Conservation (phyloP, 2,888 invertebrate genomes). For the Athalia cordata region DNA sequence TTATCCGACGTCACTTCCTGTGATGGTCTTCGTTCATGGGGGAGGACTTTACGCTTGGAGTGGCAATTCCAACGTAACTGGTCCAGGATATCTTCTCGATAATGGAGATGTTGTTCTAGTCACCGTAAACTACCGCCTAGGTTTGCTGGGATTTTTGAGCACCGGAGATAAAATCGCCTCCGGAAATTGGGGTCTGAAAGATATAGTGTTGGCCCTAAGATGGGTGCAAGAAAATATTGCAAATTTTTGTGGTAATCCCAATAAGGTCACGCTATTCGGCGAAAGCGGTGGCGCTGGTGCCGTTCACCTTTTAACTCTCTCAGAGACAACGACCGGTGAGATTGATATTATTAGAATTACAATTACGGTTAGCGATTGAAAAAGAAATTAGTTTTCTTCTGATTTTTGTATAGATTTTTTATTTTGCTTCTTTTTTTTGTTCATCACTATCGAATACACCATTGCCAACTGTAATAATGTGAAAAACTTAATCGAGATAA, state of each 20-base stretch:
- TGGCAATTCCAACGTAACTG: background rate
- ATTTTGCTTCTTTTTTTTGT: no score
- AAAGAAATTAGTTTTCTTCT: no score
- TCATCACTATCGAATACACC: no score
- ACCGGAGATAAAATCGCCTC: conserved; percentile 24
- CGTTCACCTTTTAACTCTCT: conserved; percentile 8
- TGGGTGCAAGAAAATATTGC: conserved; percentile 15
- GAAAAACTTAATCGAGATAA: no score
- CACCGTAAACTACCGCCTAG: conserved; percentile 5
- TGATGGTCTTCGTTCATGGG: conserved; percentile 11
- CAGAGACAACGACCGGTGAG: conserved; percentile 14
- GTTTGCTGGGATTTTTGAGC: conserved; percentile 23
- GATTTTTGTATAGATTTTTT: no score
- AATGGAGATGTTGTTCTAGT: conserved; percentile 28
- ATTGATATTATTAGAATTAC: background rate
- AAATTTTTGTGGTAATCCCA: conserved; percentile 6
- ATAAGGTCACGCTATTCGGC: conserved; percentile 5
- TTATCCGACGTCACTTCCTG: background rate
- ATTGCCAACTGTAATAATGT: no score
- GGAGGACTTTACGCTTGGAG: background rate
- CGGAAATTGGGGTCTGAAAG: conserved; percentile 35
- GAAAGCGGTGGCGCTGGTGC: conserved; percentile 1
- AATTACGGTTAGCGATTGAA: no score
- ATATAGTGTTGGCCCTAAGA: conserved; percentile 7
- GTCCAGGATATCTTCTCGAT: conserved; percentile 13